Evolutionary conservation across 1,140 invertebrate species (phyloP), one percentile per base, ranked within the genome.

Genomic region (Drosophila pachea): DNA sequence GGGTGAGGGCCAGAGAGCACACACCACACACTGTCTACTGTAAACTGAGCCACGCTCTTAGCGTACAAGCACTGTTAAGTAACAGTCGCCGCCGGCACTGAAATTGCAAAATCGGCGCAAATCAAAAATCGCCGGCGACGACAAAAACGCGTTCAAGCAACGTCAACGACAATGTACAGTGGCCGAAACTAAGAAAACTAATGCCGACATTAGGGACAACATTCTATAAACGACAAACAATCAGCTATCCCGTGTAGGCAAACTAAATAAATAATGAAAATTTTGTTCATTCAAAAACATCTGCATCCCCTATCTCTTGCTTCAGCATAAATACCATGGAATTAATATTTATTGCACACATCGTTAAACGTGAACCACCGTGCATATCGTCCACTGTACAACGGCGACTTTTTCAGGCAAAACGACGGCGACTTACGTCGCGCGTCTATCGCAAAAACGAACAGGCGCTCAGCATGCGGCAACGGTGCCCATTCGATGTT

Each of bases 391-490:
- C 68, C 61, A 73, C 75, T 64, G 78, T 72, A 71, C 71, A 56
- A 63, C 67, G 68, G 73, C 73, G 73, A 87, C 74, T 74, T 78
- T 74, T 76, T 78, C 52, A 75, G 73, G 77, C 75, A 66, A 81
- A 81, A 86, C 82, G 82, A 71, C 78, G 78, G 75, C 78, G 78
- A 83, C 79, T 83, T 84, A 83, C 86, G 86, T 88, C 86, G 86
- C 86, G 81, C 87, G 79, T 88, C 87, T 88, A 88, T 88, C 87
- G 87, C 87, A 86, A 88, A 88, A 87, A 83, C 61, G 68, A 88
- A 88, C 81, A 88, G 87, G 87, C 72, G 67, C 58, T 45, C 86
- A 88, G 86, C 50, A 64, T 53, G 16, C 11, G 5, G 4, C 2
- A 72, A 63, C 52, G 63, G 56, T 48, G 8, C 38, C 22, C 49